Evolutionary conservation across 2,113 vertebrate genomes (phyloP).

Genomic region (Heloderma charlesbogerti): DNA sequence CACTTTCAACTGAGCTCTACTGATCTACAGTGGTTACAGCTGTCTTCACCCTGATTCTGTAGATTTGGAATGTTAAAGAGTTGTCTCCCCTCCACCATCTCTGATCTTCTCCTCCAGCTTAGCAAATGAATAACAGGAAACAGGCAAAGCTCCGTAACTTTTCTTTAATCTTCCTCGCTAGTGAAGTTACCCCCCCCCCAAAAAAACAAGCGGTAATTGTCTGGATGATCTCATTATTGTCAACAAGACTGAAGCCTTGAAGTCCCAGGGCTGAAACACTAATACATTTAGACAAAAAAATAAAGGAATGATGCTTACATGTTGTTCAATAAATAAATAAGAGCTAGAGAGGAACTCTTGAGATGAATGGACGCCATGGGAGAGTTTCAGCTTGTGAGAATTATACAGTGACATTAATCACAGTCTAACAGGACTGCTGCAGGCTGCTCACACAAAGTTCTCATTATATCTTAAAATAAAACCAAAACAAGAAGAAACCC

Average conservation of each 20-base stretch:
- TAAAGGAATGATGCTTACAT: slow-evolving; percentile 69
- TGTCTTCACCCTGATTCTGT: slow-evolving; percentile 46
- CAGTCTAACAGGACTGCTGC: slow-evolving; percentile 63
- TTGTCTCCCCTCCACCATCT: slow-evolving; percentile 41
- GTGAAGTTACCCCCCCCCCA: slow-evolving; percentile 54
- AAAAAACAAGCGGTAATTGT: slow-evolving; percentile 79
- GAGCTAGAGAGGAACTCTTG: slow-evolving; percentile 62
- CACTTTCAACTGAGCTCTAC: background rate
- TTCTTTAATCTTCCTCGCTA: slow-evolving; percentile 81
- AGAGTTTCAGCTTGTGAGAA: slow-evolving; percentile 61
- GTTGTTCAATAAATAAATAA: slow-evolving; percentile 81
- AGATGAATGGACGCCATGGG: slow-evolving; percentile 62
- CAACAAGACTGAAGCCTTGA: slow-evolving; percentile 80
- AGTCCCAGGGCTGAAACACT: slow-evolving; percentile 72
- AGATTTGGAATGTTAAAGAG: slow-evolving; percentile 54
- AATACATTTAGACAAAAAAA: slow-evolving; percentile 76
- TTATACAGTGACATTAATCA: slow-evolving; percentile 76
- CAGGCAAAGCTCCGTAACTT: slow-evolving; percentile 78
- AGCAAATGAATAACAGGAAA: slow-evolving; percentile 78
- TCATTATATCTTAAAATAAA: slow-evolving; percentile 73
- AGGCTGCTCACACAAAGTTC: slow-evolving; percentile 66
- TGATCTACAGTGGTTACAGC: background rate
- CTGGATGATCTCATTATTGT: slow-evolving; percentile 83
- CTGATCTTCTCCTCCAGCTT: background rate
- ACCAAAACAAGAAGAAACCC: slow-evolving; percentile 5